Percentiles rank a stretch among this genome's conserved stretches.
phyloP scores from a whole-genome alignment of 2,888 invertebrate species.

The Fragum fragum region DNA sequence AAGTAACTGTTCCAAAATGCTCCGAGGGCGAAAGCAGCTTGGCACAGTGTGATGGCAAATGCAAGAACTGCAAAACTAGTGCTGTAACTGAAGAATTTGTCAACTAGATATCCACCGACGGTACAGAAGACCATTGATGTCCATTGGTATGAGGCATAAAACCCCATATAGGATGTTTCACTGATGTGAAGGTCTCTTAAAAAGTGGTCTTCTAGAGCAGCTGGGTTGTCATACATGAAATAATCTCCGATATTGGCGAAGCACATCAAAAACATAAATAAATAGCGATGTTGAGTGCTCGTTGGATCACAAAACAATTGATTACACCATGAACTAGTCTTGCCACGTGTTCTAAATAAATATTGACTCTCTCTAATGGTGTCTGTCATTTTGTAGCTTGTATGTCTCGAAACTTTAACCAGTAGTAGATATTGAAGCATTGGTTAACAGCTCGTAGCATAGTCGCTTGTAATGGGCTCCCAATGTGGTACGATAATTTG shows the following conservation, averaged over 20 bases:
- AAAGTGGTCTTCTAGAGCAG: constrained; percentile 17
- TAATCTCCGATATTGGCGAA: constrained; percentile 3
- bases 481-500: too few relatives aligned
- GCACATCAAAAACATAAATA: constrained; percentile 9
- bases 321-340: not conserved
- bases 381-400: not conserved
- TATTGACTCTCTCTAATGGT: not conserved
- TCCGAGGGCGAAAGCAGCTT: not conserved
- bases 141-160: constrained; percentile 17
- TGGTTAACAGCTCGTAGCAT: too few relatives aligned
- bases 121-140: not conserved
- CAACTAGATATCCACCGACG: constrained; percentile 7
- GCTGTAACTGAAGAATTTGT: constrained; percentile 2
- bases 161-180: constrained; percentile 10
- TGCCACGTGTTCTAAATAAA: not conserved
- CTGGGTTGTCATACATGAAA: constrained; percentile 15
- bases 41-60: constrained; percentile 8
- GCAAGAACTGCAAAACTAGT: not conserved
- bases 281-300: constrained; percentile 3
- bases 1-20: constrained; percentile 10
- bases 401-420: too few relatives aligned
- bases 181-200: constrained; percentile 8
- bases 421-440: too few relatives aligned
- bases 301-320: not conserved
- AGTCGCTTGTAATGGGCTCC: too few relatives aligned